These are phyloP conservation scores for Nymphalis c-album DNA, from an alignment of 2,888 invertebrate species.

Conservation along the genomic window DNA sequence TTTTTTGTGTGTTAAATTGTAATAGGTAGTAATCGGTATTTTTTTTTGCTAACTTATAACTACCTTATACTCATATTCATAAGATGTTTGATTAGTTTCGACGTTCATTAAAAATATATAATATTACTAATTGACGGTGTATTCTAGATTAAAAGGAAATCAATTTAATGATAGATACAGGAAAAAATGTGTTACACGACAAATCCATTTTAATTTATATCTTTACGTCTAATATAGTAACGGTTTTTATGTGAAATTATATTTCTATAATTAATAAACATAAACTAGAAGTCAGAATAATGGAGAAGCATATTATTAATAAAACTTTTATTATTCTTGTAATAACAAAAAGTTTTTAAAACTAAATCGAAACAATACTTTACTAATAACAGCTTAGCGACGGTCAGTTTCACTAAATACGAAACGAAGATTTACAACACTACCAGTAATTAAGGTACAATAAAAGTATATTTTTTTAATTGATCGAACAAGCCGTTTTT, in stretches of 20 bases:
- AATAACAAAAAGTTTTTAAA: too few species aligned
- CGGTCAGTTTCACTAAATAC: not conserved
- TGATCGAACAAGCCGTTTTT: not conserved
- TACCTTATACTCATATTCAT: not conserved
- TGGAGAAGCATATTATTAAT: too few species aligned
- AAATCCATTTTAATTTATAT: slow-evolving; percentile 8
- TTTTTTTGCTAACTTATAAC: not conserved
- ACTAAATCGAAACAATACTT: too few species aligned
- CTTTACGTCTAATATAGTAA: not conserved
- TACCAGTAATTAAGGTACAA: not conserved
- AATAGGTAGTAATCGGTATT: not conserved
- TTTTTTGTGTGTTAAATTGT: slow-evolving; percentile 2
- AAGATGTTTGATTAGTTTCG: slow-evolving; percentile 1
- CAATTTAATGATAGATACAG: not conserved
- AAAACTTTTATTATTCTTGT: too few species aligned
- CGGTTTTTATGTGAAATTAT: not conserved
- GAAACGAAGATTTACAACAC: not conserved
- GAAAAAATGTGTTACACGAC: slow-evolving; percentile 4
- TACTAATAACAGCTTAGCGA: not conserved
- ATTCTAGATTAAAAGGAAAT: slow-evolving; percentile 7
- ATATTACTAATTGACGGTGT: not conserved
- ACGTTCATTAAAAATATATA: slow-evolving; percentile 2
- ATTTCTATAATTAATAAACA: too few species aligned
- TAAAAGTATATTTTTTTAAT: not conserved
- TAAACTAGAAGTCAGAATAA: too few species aligned